Evolutionary conservation across 1,140 invertebrate genomes (phyloP), one percentile per base, ranked within the genome.

Genomic region (Sipha flava): DNA sequence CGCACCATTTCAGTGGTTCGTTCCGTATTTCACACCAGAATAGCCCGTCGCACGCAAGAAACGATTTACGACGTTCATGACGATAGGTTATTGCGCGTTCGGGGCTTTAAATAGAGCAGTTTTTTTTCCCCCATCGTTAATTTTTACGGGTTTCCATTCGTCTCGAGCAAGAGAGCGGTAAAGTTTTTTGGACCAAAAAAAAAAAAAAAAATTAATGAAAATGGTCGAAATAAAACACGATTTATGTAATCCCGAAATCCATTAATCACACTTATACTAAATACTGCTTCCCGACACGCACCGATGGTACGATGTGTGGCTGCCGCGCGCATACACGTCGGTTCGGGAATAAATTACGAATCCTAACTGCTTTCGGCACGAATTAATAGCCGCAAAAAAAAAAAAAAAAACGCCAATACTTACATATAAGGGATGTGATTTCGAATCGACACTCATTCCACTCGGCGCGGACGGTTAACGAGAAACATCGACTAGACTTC

Each of bases 341-440:
- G 21, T 29, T 62, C 29, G 21, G n/a, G 34, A 66, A 37, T 23
- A 66, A 66, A 40, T 66, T 66, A 66, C 34, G 23, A 40, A 23
- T 34, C n/a, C 31, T 62, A 62, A 62, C 59, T 14, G 34, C 18
- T n/a, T n/a, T 62, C 59, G 9, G 31, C 18, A 66, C 40, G n/a
- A 40, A 66, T 66, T 66, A 66, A 66, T 40, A 66, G n/a, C 62
- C 62, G 34, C 62, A 23, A 66, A 66, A n/a, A n/a, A n/a, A n/a
- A n/a, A n/a, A n/a, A n/a, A n/a, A n/a, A n/a, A n/a, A 66, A 66
- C n/a, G 34, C 40, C 62, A 40, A 66, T 66, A 40, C 37, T n/a
- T n/a, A n/a, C n/a, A n/a, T n/a, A n/a, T n/a, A n/a, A n/a, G n/a
- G n/a, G n/a, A n/a, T n/a, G n/a, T n/a, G n/a, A n/a, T n/a, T n/a